Conservation (phyloP, 2,113 vertebrate species). For the Megaceryle torquata region DNA sequence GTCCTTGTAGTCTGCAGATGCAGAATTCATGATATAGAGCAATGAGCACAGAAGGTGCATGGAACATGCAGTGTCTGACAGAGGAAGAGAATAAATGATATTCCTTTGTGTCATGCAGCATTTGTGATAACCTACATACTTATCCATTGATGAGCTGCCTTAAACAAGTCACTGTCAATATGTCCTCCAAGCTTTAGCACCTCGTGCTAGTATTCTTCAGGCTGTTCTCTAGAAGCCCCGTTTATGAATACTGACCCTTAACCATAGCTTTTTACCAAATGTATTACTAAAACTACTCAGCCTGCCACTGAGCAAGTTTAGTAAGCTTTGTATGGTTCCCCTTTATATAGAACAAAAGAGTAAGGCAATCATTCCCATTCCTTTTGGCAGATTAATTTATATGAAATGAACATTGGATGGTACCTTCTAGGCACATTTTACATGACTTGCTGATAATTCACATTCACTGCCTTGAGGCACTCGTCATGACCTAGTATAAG, state of each 20-base stretch:
- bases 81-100: neutral
- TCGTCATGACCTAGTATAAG: neutral
- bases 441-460: neutral
- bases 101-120: neutral
- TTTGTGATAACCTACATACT: neutral
- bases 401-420: neutral
- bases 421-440: neutral
- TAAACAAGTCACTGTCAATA: neutral
- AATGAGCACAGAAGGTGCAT: neutral
- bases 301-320: neutral
- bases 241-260: neutral
- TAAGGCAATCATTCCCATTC: neutral
- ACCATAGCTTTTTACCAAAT: neutral
- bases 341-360: neutral
- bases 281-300: neutral
- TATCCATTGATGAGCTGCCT: neutral
- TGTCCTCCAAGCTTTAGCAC: neutral
- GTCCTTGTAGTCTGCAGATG: neutral
- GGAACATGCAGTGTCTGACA: neutral
- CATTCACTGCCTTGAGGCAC: neutral
- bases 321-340: neutral
- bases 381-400: constrained; percentile 1
- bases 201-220: accelerated
- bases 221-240: neutral
- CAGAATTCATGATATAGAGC: neutral